A percentile compares a stretch with the other conserved stretches of the same genome.
These are phyloP conservation scores for Halisarca cf. caerulea DNA, from an alignment of 37 sponge, comb jelly and placozoan genomes.

Conservation along the genomic window DNA sequence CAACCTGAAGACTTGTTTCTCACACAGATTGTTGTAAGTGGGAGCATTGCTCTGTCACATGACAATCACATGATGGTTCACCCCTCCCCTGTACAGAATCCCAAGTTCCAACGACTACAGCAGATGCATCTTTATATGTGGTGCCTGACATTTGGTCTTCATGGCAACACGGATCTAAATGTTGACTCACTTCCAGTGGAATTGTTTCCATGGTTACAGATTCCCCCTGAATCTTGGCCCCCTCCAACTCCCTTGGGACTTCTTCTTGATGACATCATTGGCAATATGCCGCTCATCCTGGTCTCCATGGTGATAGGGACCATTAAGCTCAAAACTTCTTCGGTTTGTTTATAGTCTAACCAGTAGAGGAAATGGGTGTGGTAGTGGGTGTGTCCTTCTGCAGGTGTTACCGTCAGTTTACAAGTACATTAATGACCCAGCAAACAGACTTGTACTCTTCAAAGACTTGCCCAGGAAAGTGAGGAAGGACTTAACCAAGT, in stretches of 20 bases:
- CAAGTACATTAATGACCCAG: too few species aligned
- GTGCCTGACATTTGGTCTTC: constrained; percentile 27
- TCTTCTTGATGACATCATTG: neutral
- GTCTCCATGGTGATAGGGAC: neutral
- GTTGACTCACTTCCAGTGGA: neutral
- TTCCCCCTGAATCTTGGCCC: too few species aligned
- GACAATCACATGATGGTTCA: too few species aligned
- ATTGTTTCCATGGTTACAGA: constrained; percentile 8
- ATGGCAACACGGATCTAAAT: neutral
- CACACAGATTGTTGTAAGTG: neutral
- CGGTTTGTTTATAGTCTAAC: too few species aligned
- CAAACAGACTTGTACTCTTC: too few species aligned
- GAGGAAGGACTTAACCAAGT: too few species aligned
- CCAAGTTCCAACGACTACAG: constrained; percentile 38
- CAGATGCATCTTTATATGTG: constrained; percentile 63
- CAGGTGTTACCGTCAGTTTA: too few species aligned
- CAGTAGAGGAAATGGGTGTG: too few species aligned
- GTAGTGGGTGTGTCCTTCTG: too few species aligned
- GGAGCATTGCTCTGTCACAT: too few species aligned
- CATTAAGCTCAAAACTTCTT: too few species aligned
- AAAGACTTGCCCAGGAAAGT: too few species aligned
- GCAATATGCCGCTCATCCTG: neutral
- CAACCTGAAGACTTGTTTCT: neutral
- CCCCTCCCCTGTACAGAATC: neutral
- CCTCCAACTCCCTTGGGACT: neutral